Evolutionary conservation across 1,140 invertebrate genomes (phyloP), one percentile per base, ranked within the genome.

Genomic region (Lordiphosa mommai): DNA sequence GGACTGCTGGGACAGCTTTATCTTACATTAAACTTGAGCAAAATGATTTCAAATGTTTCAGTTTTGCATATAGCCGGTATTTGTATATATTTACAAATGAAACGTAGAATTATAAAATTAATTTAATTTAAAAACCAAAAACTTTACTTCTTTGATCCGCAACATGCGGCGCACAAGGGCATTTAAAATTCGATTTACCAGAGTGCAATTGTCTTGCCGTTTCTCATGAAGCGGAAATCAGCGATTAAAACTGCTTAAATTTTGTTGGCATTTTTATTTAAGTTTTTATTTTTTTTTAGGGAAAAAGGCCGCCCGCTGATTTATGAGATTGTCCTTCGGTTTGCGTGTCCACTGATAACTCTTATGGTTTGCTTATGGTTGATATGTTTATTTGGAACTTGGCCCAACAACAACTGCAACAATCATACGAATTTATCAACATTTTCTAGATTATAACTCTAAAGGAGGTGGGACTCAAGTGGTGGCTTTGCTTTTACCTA

Each of bases 301-400:
- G 23, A 27, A 27, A 27, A 27, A 7, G 6, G 40, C 14, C 14
- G 48, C 37, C 55, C 37, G 68, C 52, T 80, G 76, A 80, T 80
- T 80, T 80, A 80, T 80, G 76, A 61, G 66, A 50, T 73, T 82
- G 76, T 80, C 76, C 77, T 80, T 84, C 61, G 76, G 57, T 58
- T 72, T 63, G 68, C 58, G 58, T 55, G 58, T 30, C 29, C 36
- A 17, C 53, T 68, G 71, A 80, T 80, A 80, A 64, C 61, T 51
- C 51, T 27, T 27, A 27, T 36, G 47, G 47, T 6, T 57, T 53
- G 65, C 60, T 66, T 76, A 61, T 76, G 72, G 10, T 76, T 80
- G 76, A 80, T 80, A 72, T 80, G 76, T 80, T 80, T 84, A 80
- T 80, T 80, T 71, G 71, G 74, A 77, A 80, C 76, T 82, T 51